Percentiles rank a stretch among this genome's conserved stretches.
Evolutionary conservation across 2,888 invertebrate species (phyloP).

Genomic region (Rhimphoctona megacephalus): DNA sequence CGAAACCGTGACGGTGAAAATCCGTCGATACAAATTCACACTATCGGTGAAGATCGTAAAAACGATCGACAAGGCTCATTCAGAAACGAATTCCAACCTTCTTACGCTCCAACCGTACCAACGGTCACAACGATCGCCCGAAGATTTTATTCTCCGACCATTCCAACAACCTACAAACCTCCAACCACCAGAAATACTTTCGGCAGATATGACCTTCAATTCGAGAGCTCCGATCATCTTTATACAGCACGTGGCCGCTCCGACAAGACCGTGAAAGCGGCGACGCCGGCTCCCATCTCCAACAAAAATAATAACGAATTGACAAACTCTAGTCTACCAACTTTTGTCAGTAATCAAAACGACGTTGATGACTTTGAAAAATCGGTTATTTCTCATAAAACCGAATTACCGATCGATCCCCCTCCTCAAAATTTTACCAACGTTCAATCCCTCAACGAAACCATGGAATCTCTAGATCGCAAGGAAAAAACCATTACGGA

Average conservation of each 20-base stretch:
- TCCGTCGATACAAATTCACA: constrained; percentile 64
- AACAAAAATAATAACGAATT: neutral
- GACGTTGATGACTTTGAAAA: constrained; percentile 73
- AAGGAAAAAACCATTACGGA: constrained; percentile 18
- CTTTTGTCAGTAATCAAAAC: constrained; percentile 47
- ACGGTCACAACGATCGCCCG: constrained; percentile 81
- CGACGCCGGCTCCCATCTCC: constrained; percentile 25
- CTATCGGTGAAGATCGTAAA: constrained; percentile 61
- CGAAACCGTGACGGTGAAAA: neutral
- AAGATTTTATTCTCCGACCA: constrained; percentile 80
- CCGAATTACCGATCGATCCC: constrained; percentile 7
- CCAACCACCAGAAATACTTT: constrained; percentile 69
- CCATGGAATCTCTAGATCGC: constrained; percentile 24
- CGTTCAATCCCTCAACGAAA: constrained; percentile 60
- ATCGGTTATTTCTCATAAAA: constrained; percentile 62
- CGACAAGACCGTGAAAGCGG: constrained; percentile 42
- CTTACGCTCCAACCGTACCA: constrained; percentile 82
- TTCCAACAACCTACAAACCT: constrained; percentile 78
- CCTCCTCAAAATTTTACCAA: constrained; percentile 21
- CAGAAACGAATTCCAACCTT: constrained; percentile 76
- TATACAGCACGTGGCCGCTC: constrained; percentile 73
- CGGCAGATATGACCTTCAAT: constrained; percentile 73
- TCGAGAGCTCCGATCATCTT: constrained; percentile 78
- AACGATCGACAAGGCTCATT: constrained; percentile 63
- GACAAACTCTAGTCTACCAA: constrained; percentile 6